Evolutionary conservation across 2,888 invertebrate genomes (phyloP).

Genomic region (Tinea trinotella): DNA sequence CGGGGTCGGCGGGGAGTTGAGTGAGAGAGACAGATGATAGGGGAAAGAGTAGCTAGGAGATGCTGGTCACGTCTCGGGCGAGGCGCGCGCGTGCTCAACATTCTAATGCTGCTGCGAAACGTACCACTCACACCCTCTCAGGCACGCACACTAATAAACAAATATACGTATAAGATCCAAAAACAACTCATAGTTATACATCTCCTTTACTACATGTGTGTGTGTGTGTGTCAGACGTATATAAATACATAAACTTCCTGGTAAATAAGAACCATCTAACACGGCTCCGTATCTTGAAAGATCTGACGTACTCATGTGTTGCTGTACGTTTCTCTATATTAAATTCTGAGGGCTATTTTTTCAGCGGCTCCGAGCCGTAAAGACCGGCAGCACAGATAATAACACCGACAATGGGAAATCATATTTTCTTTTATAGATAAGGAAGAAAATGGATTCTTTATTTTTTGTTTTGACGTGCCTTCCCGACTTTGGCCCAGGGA

Average conservation of each 20-base stretch:
- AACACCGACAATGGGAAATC: constrained; percentile 51
- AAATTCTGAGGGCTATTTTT: constrained; percentile 60
- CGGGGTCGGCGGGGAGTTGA: constrained; percentile 32
- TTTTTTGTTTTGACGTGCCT: constrained; percentile 37
- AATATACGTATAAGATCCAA: constrained; percentile 24
- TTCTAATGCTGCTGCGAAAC: constrained; percentile 60
- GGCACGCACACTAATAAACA: constrained; percentile 35
- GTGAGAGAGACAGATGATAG: constrained; percentile 41
- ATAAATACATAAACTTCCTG: constrained; percentile 63
- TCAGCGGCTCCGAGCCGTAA: constrained; percentile 34
- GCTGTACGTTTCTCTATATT: constrained; percentile 55
- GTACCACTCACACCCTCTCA: constrained; percentile 51
- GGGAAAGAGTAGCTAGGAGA: constrained; percentile 66
- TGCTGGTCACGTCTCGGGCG: constrained; percentile 69
- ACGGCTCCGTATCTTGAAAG: constrained; percentile 24
- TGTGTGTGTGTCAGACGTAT: constrained; percentile 42
- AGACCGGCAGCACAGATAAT: constrained; percentile 35
- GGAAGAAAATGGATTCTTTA: constrained; percentile 40
- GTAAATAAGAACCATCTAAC: constrained; percentile 51
- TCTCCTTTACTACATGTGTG: constrained; percentile 6
- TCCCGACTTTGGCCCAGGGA: constrained; percentile 30
- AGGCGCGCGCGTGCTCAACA: constrained; percentile 67
- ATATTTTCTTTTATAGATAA: constrained; percentile 45
- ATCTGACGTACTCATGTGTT: constrained; percentile 57
- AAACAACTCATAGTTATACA: constrained; percentile 33